phyloP scores from a whole-genome alignment of 1,140 invertebrate species.

The Zaprionus inermis region DNA sequence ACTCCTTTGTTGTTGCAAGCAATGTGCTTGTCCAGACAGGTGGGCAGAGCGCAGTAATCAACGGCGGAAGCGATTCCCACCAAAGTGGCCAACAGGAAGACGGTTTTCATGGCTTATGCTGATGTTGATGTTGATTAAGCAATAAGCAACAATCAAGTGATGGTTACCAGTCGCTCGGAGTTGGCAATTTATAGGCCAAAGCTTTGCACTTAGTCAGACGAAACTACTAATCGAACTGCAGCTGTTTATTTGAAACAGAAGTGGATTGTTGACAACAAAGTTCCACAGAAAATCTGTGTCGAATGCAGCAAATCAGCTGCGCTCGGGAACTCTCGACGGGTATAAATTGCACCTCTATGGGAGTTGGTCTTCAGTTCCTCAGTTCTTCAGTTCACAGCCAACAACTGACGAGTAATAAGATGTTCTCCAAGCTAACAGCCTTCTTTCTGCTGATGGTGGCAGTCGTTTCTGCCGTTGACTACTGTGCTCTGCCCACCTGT shows the following conservation, averaged over 20 bases:
- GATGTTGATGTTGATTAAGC: slow-evolving; percentile 1
- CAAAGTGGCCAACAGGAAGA: slow-evolving; percentile 10
- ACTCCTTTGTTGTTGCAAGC: slow-evolving; percentile 74
- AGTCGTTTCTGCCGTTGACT: slow-evolving; percentile 33
- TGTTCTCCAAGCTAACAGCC: background rate
- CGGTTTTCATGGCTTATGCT: background rate
- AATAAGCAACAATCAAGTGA: slow-evolving; percentile 13
- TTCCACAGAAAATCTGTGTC: slow-evolving; percentile 4
- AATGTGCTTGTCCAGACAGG: slow-evolving; percentile 69
- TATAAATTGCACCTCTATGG: background rate
- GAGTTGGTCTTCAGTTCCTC: slow-evolving; percentile 21
- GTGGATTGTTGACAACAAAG: background rate
- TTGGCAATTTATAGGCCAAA: slow-evolving; percentile 16
- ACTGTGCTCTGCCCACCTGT: slow-evolving; percentile 67
- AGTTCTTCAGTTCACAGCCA: slow-evolving; percentile 18
- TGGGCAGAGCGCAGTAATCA: slow-evolving; percentile 69
- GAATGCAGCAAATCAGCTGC: slow-evolving; percentile 14
- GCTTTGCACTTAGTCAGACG: background rate
- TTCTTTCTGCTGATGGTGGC: slow-evolving; percentile 12
- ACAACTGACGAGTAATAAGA: slow-evolving; percentile 1
- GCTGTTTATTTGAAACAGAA: slow-evolving; percentile 3
- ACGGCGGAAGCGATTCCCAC: slow-evolving; percentile 3
- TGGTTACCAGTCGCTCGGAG: background rate
- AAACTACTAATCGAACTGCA: background rate
- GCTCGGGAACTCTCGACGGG: background rate